phyloP scores from a whole-genome alignment of 2,113 vertebrate genomes.

The Phrynosoma platyrhinos region DNA sequence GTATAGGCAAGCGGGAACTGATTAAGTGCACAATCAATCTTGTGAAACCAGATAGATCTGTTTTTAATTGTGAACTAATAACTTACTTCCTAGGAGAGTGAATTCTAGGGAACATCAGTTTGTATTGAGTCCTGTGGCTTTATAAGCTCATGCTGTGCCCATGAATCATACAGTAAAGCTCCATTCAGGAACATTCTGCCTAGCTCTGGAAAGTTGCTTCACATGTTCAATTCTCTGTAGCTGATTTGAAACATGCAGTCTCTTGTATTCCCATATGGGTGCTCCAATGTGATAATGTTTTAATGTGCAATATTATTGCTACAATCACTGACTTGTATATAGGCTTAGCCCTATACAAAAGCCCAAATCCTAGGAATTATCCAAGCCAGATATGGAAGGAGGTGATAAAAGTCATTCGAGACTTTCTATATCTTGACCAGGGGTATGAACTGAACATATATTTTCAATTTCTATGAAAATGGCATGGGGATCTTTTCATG shows the following conservation, averaged over 20 bases:
- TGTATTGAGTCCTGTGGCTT: slow-evolving; percentile 24
- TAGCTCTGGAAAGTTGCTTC: not conserved
- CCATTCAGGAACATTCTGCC: not conserved
- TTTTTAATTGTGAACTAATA: slow-evolving; percentile 60
- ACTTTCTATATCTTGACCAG: too few relatives aligned
- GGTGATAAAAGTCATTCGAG: too few relatives aligned
- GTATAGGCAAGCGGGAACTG: slow-evolving; percentile 42
- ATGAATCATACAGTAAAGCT: slow-evolving; percentile 10
- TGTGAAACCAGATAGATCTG: slow-evolving; percentile 59
- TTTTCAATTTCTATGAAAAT: too few relatives aligned
- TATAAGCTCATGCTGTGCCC: slow-evolving; percentile 18
- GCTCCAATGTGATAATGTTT: not conserved
- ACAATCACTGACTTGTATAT: not conserved
- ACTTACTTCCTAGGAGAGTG: slow-evolving; percentile 39
- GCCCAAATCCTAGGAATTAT: not conserved
- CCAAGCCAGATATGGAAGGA: too few relatives aligned
- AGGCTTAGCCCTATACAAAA: not conserved
- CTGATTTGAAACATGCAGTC: not conserved
- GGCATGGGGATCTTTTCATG: too few relatives aligned
- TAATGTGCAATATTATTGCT: not conserved
- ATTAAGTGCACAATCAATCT: slow-evolving; percentile 62
- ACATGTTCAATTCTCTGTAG: not conserved
- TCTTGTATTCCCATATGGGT: not conserved
- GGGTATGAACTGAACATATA: too few relatives aligned
- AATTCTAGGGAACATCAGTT: slow-evolving; percentile 33